phyloP scores from a whole-genome alignment of 2,888 invertebrate genomes.

The Protophormia terraenovae region DNA sequence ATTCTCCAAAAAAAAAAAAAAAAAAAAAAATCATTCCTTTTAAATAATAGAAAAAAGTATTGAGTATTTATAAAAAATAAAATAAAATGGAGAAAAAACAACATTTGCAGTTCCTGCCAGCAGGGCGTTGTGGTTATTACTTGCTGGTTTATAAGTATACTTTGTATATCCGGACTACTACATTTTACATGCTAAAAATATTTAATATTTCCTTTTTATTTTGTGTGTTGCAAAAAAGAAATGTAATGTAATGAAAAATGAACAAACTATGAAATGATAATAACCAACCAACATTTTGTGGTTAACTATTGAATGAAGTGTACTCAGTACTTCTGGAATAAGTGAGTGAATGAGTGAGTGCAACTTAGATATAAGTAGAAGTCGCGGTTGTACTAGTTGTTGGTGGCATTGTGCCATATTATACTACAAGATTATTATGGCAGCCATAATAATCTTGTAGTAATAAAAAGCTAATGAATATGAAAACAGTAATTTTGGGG shows the following conservation, averaged over 20 bases:
- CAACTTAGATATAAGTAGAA: constrained; percentile 23
- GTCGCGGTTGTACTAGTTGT: background rate
- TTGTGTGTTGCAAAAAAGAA: background rate
- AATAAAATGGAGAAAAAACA: background rate
- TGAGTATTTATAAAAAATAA: background rate
- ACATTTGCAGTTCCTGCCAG: constrained; percentile 13
- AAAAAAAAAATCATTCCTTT: no score
- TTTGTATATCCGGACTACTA: constrained; percentile 5
- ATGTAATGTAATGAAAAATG: constrained; percentile 29
- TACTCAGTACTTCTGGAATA: background rate
- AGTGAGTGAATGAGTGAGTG: background rate
- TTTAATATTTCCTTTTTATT: constrained; percentile 13
- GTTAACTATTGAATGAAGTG: constrained; percentile 58
- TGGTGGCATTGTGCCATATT: constrained; percentile 48
- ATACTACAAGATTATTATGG: no score
- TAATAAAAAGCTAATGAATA: constrained; percentile 22
- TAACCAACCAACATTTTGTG: constrained; percentile 58
- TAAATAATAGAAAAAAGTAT: background rate
- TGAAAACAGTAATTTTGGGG: background rate
- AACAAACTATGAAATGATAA: constrained; percentile 41
- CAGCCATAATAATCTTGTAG: constrained; percentile 32
- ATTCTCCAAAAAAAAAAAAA: background rate
- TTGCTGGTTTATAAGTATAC: constrained; percentile 10
- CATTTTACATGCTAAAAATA: constrained; percentile 8
- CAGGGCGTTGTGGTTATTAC: constrained; percentile 44